Evolutionary conservation across 2,113 vertebrate genomes (phyloP), one percentile per base, ranked within the genome.

Genomic region (Periophthalmus modestus): DNA sequence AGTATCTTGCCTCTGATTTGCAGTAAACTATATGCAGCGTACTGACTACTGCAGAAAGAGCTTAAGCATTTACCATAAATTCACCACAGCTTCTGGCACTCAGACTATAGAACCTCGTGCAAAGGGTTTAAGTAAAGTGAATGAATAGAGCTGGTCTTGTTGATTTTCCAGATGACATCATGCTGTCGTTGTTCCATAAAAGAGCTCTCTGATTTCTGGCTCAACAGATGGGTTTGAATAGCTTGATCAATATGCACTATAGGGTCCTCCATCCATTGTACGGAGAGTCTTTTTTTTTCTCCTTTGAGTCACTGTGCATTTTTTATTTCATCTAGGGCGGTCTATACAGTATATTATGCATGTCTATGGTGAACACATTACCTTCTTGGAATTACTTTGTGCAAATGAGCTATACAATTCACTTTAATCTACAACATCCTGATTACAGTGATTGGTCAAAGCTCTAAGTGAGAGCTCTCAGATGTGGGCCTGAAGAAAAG

Each of bases 231-330:
- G 86, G 48, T 69, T 72, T 67, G 68, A 61, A 88, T 81, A 81
- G 87, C 74, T 89, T 85, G 69, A 89, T 90, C 81, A 88, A 82
- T 81, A 90, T 76, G 78, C 86, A 82, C 36, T 66, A 69, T 77
- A 78, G 78, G 77, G 73, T 52, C 54, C 80, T 75, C 58, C 77
- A 81, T 87, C 87, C 86, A 76, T 89, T 73, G 34, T 19, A 12
- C 16, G 75, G 68, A 33, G 62, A 50, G 85, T 57, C 83, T 81
- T 39, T 67, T 81, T 39, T 67, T 52, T 68, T 81, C 34, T 67
- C 61, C 75, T 66, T 39, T 72, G 4, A 4, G 12, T 67, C 39
- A 43, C 34, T 69, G 50, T 68, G 36, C 57, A 57, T 24, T 14
- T 65, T 72, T 68, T 69, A 55, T 59, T n/a, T 54, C 9, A 5